Percentiles rank a stretch among this genome's conserved stretches.
phyloP scores from a whole-genome alignment of 2,888 invertebrate genomes.

The Pedicia rivosa region DNA sequence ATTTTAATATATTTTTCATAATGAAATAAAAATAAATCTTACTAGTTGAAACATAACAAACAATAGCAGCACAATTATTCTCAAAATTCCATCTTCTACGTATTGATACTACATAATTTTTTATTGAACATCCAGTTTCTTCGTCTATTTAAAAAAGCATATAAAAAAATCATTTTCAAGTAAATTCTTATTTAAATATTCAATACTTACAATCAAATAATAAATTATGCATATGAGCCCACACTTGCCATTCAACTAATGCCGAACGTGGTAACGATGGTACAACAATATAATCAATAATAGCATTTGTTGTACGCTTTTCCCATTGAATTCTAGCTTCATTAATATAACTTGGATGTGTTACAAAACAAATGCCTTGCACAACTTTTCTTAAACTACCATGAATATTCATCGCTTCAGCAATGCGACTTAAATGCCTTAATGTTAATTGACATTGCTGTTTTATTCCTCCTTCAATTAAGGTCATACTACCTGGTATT shows the following conservation, averaged over 20 bases:
- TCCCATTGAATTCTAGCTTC: constrained; percentile 70
- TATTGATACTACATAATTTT: constrained; percentile 67
- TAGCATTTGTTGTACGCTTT: constrained; percentile 68
- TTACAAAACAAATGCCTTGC: constrained; percentile 78
- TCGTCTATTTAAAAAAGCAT: constrained; percentile 42
- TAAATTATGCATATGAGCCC: constrained; percentile 78
- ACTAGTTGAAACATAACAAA: constrained; percentile 65
- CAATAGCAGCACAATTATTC: constrained; percentile 70
- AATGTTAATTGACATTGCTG: constrained; percentile 70
- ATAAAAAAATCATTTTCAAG: too few species aligned
- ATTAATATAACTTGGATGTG: constrained; percentile 48
- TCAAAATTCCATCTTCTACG: constrained; percentile 80
- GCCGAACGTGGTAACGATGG: constrained; percentile 64
- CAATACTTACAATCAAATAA: constrained; percentile 62
- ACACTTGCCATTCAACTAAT: constrained; percentile 83
- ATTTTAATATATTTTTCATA: too few species aligned
- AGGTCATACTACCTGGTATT: constrained; percentile 62
- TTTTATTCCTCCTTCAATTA: constrained; percentile 62
- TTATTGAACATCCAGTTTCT: constrained; percentile 76
- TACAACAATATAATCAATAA: constrained; percentile 76
- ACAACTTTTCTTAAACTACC: constrained; percentile 70
- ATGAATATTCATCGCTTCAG: constrained; percentile 63
- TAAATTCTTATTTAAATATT: neutral
- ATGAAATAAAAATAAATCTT: constrained; percentile 20
- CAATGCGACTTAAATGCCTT: constrained; percentile 66